Base-by-base conservation (phyloP, 1,140 invertebrate genomes). In the Schlechtendalia chinensis region DNA sequence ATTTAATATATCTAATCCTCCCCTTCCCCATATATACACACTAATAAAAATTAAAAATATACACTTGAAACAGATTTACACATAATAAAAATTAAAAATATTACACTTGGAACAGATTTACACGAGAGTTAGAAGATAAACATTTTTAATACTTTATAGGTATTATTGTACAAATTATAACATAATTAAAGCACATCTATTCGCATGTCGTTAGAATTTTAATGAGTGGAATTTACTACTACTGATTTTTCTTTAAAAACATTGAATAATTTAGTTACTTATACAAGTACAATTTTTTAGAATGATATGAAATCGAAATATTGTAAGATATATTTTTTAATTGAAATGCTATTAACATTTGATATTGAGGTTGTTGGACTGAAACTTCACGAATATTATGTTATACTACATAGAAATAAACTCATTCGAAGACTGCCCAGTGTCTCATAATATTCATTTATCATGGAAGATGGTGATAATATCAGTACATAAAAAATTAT, bases 371-470 rank as follows among this genome's bases (percentile, higher is more conserved):
- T 63, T 63, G 69, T 54, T 54, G 27, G 3, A 71, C 50, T 71
- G 45, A 10, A 54, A 54, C 24, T 71, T 29, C 19, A 53, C 22
- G 19, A 71, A 53, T 71, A 50, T 22, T 72, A 50, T 54, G 16
- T 71, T 71, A 27, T 29, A 72, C 24, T 19, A 19, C 47, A 53
- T 54, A 53, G 53, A 54, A 29, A 72, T 72, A 72, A 72, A 72
- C 17, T 71, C 16, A 29, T 29, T 54, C 12, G 69, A 72, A 72
- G 69, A 72, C 47, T 54, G 50, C 10, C 47, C 50, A 54, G 24
- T 72, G 50, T 54, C 50, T 72, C 47, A 53, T 32, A 63, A 17
- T 53, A 53, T 54, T 27, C 17, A 53, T 53, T 32, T 72, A 5
- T 54, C 17, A 29, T 54, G 47, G 12, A 72, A 54, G 69, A 72